A percentile compares a stretch with the other conserved stretches of the same genome.
Evolutionary conservation across 2,797 vertebrate species (phyloP).

Genomic region (Enteromius argenteus): DNA sequence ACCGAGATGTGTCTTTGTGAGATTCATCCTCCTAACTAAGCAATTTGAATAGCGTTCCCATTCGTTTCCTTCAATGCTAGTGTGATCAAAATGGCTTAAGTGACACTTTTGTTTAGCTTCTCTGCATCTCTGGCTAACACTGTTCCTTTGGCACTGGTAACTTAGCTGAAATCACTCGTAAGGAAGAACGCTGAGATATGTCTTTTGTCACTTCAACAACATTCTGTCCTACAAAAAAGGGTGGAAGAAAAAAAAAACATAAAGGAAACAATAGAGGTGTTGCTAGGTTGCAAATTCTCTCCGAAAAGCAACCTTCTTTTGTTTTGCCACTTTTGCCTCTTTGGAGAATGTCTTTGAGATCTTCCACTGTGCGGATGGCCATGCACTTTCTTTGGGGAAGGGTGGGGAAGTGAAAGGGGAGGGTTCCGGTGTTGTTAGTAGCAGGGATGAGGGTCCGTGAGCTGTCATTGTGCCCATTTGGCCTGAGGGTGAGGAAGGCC

Average conservation of each 20-base stretch:
- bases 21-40: neutral
- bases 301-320: slow-evolving; percentile 63
- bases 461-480: slow-evolving; percentile 57
- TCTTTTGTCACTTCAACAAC: slow-evolving; percentile 60
- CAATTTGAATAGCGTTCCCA: neutral
- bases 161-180: slow-evolving; percentile 50
- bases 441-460: slow-evolving; percentile 46
- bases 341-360: slow-evolving; percentile 59
- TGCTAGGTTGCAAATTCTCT: slow-evolving; percentile 65
- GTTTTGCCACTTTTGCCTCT: slow-evolving; percentile 59
- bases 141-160: slow-evolving; percentile 29
- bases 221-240: slow-evolving; percentile 54
- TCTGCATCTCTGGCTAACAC: slow-evolving; percentile 17
- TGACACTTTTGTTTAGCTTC: slow-evolving; percentile 30
- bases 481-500: slow-evolving; percentile 54
- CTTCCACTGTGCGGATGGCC: slow-evolving; percentile 56
- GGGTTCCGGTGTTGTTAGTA: slow-evolving; percentile 51
- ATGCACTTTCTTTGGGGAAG: slow-evolving; percentile 52
- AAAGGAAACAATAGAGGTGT: slow-evolving; percentile 62
- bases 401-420: slow-evolving; percentile 44
- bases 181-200: slow-evolving; percentile 46
- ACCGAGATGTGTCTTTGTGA: neutral
- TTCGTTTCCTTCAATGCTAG: neutral
- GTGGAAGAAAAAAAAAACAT: slow-evolving; percentile 23
- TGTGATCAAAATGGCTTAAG: slow-evolving; percentile 10